Conservation (phyloP, 2,797 vertebrate species). For the Siniperca obscura region DNA sequence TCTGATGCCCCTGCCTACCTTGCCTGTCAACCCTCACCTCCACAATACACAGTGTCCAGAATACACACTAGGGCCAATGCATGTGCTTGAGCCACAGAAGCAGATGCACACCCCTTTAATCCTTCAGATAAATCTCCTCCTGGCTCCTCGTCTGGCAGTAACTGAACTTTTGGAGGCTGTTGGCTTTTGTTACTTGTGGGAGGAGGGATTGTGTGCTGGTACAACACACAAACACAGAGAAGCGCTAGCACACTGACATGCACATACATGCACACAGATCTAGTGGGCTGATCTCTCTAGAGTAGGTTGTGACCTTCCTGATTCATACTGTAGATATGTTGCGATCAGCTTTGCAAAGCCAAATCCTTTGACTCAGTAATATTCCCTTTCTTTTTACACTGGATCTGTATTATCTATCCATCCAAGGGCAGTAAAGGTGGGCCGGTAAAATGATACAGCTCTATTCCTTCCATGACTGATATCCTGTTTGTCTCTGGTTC, state of each 20-base stretch:
- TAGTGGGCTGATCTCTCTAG: slow-evolving; percentile 30
- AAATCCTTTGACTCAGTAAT: slow-evolving; percentile 53
- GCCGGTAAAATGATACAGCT: slow-evolving; percentile 37
- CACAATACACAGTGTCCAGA: slow-evolving; percentile 30
- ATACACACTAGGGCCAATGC: slow-evolving; percentile 28
- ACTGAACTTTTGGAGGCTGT: slow-evolving; percentile 56
- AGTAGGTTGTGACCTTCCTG: slow-evolving; percentile 27
- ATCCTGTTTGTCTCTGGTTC: slow-evolving; percentile 44
- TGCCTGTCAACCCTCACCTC: slow-evolving; percentile 22
- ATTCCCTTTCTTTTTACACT: slow-evolving; percentile 31
- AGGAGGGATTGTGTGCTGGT: slow-evolving; percentile 30
- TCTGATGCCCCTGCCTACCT: slow-evolving; percentile 29
- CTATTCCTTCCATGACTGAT: slow-evolving; percentile 36
- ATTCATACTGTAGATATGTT: slow-evolving; percentile 36
- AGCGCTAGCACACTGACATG: slow-evolving; percentile 26
- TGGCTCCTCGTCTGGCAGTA: slow-evolving; percentile 57
- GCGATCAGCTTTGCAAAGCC: slow-evolving; percentile 33
- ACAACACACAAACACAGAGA: slow-evolving; percentile 29
- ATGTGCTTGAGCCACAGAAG: slow-evolving; percentile 61
- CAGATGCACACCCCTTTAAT: slow-evolving; percentile 79
- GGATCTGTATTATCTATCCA: slow-evolving; percentile 33
- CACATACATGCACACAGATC: slow-evolving; percentile 43
- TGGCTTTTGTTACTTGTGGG: slow-evolving; percentile 59
- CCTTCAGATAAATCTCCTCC: slow-evolving; percentile 79
- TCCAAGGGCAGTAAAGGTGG: slow-evolving; percentile 54